Base-by-base conservation (phyloP, 2,888 invertebrate genomes). In the Erpobdella octoculata region DNA sequence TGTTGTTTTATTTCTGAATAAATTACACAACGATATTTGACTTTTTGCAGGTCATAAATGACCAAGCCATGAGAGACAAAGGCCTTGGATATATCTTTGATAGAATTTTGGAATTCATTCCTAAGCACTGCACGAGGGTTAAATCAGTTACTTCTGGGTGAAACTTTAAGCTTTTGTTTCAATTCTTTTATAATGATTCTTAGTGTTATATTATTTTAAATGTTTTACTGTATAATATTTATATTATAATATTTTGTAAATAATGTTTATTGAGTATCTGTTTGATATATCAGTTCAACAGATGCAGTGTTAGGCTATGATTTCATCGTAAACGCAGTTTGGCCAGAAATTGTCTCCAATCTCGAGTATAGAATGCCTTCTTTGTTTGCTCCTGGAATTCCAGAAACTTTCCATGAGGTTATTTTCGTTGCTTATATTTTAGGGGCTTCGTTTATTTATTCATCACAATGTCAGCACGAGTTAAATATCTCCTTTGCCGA, bases 371-470 rank as follows among this genome's bases (percentile, higher is more conserved):
- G 91, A 81, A 86, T 91, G 79, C 87, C 89, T 18, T 89, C 90
- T 9, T 90, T 94, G 78, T 93, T 92, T 85, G 91, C 92, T 1
- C 92, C 93, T 18, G 94, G 93, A 71, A 92, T 94, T 85, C 93
- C 93, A 0, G 89, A 92, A 80, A 85, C 89, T 73, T 94, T 94
- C 83, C 91, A 90, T 74, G 87, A 85, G 80, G 87, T 87, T 15
- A 2, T 18, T n/a, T n/a, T n/a, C n/a, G n/a, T n/a, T n/a, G n/a
- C n/a, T n/a, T n/a, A n/a, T n/a, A n/a, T n/a, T n/a, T n/a, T n/a
- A n/a, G n/a, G n/a, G n/a, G n/a, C n/a, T n/a, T n/a, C n/a, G n/a
- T n/a, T n/a, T n/a, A n/a, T n/a, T n/a, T n/a, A n/a, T n/a, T n/a
- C n/a, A n/a, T n/a, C n/a, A n/a, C n/a, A n/a, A n/a, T n/a, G n/a